A percentile compares a stretch with the other conserved stretches of the same genome.
Conservation (phyloP, 2,888 invertebrate species). For the Pecten maximus region DNA sequence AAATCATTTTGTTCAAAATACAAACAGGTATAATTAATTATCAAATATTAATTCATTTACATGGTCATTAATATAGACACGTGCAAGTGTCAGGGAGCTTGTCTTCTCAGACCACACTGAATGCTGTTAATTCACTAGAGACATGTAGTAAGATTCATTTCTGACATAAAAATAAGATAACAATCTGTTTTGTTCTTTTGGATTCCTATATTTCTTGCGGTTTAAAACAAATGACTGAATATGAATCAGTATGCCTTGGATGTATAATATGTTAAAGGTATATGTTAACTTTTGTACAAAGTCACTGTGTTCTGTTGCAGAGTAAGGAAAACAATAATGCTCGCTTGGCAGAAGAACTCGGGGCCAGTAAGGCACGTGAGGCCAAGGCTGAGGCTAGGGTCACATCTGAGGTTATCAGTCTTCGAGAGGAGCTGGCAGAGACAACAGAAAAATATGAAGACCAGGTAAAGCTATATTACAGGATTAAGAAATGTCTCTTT, state of each 20-base stretch:
- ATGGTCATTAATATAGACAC: too few species aligned
- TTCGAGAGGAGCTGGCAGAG: constrained; percentile 68
- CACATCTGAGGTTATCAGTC: constrained; percentile 61
- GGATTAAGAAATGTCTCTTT: not conserved
- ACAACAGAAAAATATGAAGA: constrained; percentile 63
- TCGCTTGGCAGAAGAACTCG: constrained; percentile 72
- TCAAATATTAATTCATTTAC: too few species aligned
- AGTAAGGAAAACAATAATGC: constrained; percentile 66
- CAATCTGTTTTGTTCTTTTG: too few species aligned
- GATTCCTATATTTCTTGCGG: too few species aligned
- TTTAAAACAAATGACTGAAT: too few species aligned
- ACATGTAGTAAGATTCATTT: too few species aligned
- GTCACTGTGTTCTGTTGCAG: constrained; percentile 47
- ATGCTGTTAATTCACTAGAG: too few species aligned
- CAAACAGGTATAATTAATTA: too few species aligned
- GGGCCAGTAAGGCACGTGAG: constrained; percentile 67
- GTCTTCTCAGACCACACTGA: too few species aligned
- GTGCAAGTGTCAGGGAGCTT: too few species aligned
- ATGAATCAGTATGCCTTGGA: not conserved
- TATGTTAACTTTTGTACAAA: not conserved
- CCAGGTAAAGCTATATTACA: constrained; percentile 64
- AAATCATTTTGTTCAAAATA: too few species aligned
- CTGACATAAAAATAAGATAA: too few species aligned
- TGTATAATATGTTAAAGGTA: not conserved
- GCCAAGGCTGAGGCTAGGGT: constrained; percentile 63